Evolutionary conservation across 2,888 invertebrate species (phyloP).

Genomic region (Drosophila niveifrons): DNA sequence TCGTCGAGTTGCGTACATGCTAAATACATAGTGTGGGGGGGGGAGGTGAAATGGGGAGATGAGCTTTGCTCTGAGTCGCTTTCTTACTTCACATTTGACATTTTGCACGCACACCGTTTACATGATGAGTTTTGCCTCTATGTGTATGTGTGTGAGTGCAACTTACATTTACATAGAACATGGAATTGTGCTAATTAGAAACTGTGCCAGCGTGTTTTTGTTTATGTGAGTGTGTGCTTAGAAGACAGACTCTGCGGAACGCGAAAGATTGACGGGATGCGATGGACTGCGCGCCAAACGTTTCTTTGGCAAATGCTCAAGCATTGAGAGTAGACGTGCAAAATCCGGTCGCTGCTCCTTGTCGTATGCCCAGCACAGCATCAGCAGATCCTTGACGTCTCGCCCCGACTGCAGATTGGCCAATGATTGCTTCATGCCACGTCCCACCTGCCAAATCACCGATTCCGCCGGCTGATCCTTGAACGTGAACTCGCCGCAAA

Average conservation of each 20-base stretch:
- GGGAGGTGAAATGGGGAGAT: conserved; percentile 20
- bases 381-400: conserved; percentile 99
- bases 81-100: conserved; percentile 40
- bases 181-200: conserved; percentile 63
- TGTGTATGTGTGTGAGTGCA: conserved; percentile 17
- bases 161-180: conserved; percentile 41
- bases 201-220: conserved; percentile 27
- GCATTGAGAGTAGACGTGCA: conserved; percentile 91
- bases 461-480: conserved; percentile 97
- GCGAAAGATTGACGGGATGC: conserved; percentile 98
- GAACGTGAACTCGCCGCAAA: conserved; percentile 98
- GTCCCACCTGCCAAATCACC: conserved; percentile 99
- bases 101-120: conserved; percentile 39
- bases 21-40: conserved; percentile 10
- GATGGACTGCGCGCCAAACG: conserved; percentile 98
- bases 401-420: conserved; percentile 97
- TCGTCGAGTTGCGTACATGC: conserved; percentile 34
- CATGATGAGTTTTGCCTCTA: not conserved
- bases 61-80: conserved; percentile 41
- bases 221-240: conserved; percentile 84
- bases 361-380: conserved; percentile 98
- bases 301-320: conserved; percentile 97
- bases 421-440: conserved; percentile 97
- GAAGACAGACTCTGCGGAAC: conserved; percentile 98
- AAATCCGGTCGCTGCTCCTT: conserved; percentile 96